phyloP scores from a whole-genome alignment of 30 jellyfish, hydroid and myxozoan species.

The Hydra vulgaris region DNA sequence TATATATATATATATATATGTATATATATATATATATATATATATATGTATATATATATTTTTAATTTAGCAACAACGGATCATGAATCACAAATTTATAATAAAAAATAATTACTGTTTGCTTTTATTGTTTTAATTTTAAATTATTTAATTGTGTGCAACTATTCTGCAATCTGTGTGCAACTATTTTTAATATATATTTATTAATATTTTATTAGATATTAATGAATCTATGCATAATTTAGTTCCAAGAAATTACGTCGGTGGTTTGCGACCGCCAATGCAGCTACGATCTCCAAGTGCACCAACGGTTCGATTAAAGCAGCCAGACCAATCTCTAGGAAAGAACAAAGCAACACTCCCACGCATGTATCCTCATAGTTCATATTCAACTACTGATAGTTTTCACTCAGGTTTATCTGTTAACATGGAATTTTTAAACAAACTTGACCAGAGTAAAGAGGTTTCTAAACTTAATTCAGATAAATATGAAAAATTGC shows the following conservation, averaged over 20 bases:
- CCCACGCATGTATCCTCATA: background rate
- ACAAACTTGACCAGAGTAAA: too few relatives aligned
- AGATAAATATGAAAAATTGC: background rate
- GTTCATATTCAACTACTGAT: background rate
- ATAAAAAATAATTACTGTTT: too few relatives aligned
- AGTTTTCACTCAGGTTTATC: background rate
- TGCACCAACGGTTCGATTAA: background rate
- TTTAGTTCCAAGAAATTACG: background rate
- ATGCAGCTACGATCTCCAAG: background rate
- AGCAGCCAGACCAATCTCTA: background rate
- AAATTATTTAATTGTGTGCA: too few relatives aligned
- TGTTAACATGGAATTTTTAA: background rate
- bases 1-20: too few relatives aligned
- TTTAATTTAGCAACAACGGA: too few relatives aligned
- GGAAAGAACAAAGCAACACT: background rate
- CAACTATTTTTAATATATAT: too few relatives aligned
- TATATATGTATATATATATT: too few relatives aligned
- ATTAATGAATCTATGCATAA: background rate
- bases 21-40: too few relatives aligned
- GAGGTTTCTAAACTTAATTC: background rate
- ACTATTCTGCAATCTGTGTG: too few relatives aligned
- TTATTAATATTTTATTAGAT: too few relatives aligned
- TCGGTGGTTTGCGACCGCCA: background rate
- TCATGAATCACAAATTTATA: too few relatives aligned
- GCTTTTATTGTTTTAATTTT: too few relatives aligned